Conservation (phyloP, 2,888 invertebrate genomes). For the Rotaria magnacalcarata region DNA sequence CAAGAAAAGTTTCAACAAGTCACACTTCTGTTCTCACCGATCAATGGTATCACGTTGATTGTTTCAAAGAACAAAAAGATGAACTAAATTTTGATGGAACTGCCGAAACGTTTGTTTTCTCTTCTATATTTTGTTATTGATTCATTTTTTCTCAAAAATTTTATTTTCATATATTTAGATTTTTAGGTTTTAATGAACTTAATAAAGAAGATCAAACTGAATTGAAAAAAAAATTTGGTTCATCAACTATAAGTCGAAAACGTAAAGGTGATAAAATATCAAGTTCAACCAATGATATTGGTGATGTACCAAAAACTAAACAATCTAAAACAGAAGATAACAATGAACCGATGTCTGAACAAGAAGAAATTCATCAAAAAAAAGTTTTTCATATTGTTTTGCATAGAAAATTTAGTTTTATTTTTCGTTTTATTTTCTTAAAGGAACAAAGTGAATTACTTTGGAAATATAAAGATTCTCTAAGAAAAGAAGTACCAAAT, state of each 20-base stretch:
- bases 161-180: not conserved
- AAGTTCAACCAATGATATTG: conserved; percentile 51
- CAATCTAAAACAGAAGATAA: conserved; percentile 40
- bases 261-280: conserved; percentile 46
- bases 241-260: not conserved
- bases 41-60: conserved; percentile 76
- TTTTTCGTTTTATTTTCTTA: not conserved
- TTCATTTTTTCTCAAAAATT: not conserved
- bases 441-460: conserved; percentile 71
- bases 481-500: conserved; percentile 66
- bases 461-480: conserved; percentile 68
- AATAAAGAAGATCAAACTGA: conserved; percentile 35
- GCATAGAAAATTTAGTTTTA: not conserved
- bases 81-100: conserved; percentile 71
- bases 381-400: not conserved
- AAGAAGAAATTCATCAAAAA: conserved; percentile 1
- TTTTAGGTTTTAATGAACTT: conserved; percentile 56
- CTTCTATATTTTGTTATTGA: not conserved
- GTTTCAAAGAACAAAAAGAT: conserved; percentile 61
- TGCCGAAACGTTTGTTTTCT: conserved; percentile 63
- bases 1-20: conserved; percentile 73
- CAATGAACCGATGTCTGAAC: not conserved
- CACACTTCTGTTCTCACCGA: conserved; percentile 74
- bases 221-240: conserved; percentile 34
- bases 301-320: conserved; percentile 49